Evolutionary conservation across 2,888 invertebrate species (phyloP).

Genomic region (Caprella mutica): DNA sequence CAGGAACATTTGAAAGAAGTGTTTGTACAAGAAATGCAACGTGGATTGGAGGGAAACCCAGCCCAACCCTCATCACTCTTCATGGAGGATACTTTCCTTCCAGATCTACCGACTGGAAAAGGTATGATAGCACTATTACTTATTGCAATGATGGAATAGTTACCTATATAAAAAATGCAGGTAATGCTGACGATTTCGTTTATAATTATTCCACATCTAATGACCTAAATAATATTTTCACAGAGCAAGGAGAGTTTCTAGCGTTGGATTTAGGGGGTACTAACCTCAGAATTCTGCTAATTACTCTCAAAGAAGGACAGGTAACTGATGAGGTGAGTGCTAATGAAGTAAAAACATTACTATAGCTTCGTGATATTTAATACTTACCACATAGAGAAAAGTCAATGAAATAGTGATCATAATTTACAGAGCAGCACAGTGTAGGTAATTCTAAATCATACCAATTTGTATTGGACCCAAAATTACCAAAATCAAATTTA

Average conservation of each 20-base stretch:
- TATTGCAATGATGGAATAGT: constrained; percentile 1
- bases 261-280: constrained; percentile 72
- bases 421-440: too few relatives aligned
- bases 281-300: constrained; percentile 60
- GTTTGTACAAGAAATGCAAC: constrained; percentile 53
- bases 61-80: constrained; percentile 50
- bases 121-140: constrained; percentile 44
- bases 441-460: too few relatives aligned
- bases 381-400: too few relatives aligned
- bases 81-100: constrained; percentile 67
- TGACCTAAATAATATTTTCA: too few relatives aligned
- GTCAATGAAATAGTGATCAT: too few relatives aligned
- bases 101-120: constrained; percentile 56
- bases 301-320: constrained; percentile 50
- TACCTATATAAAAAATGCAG: too few relatives aligned
- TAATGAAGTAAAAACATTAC: background rate
- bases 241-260: constrained; percentile 60
- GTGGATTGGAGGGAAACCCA: constrained; percentile 46
- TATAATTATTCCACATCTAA: too few relatives aligned
- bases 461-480: too few relatives aligned
- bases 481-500: too few relatives aligned
- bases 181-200: too few relatives aligned
- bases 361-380: too few relatives aligned
- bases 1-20: constrained; percentile 48
- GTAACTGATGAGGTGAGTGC: constrained; percentile 46